Base-by-base conservation (phyloP, 2,888 invertebrate genomes). In the Cryptus armator region DNA sequence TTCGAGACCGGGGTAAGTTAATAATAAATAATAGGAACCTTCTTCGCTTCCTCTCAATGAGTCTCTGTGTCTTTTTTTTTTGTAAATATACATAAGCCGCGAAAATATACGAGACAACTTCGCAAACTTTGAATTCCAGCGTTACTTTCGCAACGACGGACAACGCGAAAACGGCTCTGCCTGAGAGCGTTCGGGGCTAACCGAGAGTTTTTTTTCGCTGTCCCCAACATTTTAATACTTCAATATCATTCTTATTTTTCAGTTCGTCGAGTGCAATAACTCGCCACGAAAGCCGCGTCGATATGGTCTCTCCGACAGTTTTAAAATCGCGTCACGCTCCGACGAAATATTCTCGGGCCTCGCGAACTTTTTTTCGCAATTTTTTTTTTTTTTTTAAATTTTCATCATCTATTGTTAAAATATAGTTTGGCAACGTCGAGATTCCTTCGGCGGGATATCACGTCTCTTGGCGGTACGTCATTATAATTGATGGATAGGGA, bases 171-270 rank as follows among this genome's bases (percentile, higher is more conserved):
- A 24, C 24, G 24, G 24, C 24, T 24, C 24, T 24, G n/a, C 44
- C 9, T 44, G 19, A 59, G 37, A 37, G 37, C 37, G 37, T 37
- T 37, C 37, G 37, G 37, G 37, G 37, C 37, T 37, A 37, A 37
- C 5, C 0, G 37, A 37, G 37, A 5, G 0, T 37, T 37, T 37
- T 37, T 37, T 37, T 37, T 37, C 37, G 6, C 1, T 37, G 37
- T 9, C 9, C 7, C 37, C 37, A 37, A 37, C 37, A 37, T 37
- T 37, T 37, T 37, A 37, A 37, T 37, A 37, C 37, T 37, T 37
- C 37, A 37, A 82, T 62, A 56, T 82, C 71, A 62, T 77, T 76
- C 66, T 76, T 53, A 71, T 70, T 56, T 77, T 56, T 82, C 62
- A 37, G 70, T 44, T 70, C 53, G 62, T 64, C 70, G 62, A 76